Evolutionary conservation across 2,797 vertebrate species (phyloP).

Genomic region (Danio aesculapii): DNA sequence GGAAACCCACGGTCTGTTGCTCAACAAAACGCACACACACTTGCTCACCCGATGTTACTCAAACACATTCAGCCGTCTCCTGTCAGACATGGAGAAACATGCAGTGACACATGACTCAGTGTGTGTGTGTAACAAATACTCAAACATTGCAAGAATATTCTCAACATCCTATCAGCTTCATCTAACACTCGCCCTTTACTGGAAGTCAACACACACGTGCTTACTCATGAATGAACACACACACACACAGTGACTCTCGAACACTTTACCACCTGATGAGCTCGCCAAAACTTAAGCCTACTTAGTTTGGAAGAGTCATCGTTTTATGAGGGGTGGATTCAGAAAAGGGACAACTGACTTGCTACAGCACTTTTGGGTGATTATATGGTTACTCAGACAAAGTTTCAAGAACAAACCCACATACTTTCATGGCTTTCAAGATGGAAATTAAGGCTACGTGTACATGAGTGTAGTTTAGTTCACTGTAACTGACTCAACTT

Average conservation of each 20-base stretch:
- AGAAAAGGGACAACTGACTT: background rate
- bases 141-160: background rate
- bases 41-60: constrained; percentile 36
- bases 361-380: constrained; percentile 18
- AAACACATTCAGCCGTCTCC: constrained; percentile 6
- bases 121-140: constrained; percentile 2
- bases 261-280: background rate
- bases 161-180: constrained; percentile 31
- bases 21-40: constrained; percentile 65
- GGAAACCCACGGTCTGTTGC: constrained; percentile 60
- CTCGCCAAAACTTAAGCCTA: background rate
- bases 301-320: background rate
- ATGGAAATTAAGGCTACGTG: background rate
- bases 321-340: background rate
- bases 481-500: too few species aligned
- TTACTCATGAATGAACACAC: constrained; percentile 10
- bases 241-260: background rate
- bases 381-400: constrained; percentile 32
- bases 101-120: constrained; percentile 3
- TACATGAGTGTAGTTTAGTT: too few species aligned
- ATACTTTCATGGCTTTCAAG: constrained; percentile 6
- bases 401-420: constrained; percentile 35
- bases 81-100: constrained; percentile 3
- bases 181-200: constrained; percentile 32
- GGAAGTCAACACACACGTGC: constrained; percentile 35